Conservation (phyloP, 2,113 vertebrate species). For the Thinocorus orbignyianus region DNA sequence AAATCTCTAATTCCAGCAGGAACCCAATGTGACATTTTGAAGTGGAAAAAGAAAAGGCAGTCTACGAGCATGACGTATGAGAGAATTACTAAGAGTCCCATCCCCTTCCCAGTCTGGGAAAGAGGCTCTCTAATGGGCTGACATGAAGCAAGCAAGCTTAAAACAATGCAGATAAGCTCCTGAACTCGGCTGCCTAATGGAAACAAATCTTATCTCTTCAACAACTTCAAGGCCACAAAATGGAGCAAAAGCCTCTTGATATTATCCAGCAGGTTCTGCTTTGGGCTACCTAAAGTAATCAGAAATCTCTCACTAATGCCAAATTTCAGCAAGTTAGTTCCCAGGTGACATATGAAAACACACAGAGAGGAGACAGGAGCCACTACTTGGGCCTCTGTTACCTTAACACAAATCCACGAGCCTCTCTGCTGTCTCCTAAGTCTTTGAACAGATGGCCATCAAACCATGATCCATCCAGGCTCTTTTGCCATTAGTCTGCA, state of each 20-base stretch:
- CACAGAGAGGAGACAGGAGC: background rate
- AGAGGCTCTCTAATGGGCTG: background rate
- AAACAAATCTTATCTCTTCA: background rate
- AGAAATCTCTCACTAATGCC: background rate
- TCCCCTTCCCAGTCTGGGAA: background rate
- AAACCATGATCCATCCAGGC: background rate
- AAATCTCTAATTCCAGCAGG: slow-evolving; percentile 27
- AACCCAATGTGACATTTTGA: slow-evolving; percentile 9
- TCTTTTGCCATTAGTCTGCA: background rate
- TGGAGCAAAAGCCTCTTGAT: background rate
- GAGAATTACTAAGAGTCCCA: background rate
- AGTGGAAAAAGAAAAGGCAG: slow-evolving; percentile 15
- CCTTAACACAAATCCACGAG: background rate
- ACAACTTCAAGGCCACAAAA: background rate
- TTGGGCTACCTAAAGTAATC: background rate
- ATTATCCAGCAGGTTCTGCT: background rate
- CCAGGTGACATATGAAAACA: background rate
- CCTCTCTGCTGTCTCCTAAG: background rate
- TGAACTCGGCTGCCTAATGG: background rate
- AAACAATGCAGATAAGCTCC: slow-evolving; percentile 30
- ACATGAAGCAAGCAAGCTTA: background rate
- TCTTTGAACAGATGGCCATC: background rate
- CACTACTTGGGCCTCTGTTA: background rate
- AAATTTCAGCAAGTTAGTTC: background rate
- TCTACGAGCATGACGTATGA: background rate